A percentile compares a stretch with the other conserved stretches of the same genome.
These are phyloP conservation scores for Taxidea taxus DNA, from an alignment of 2,113 vertebrate species.

Conservation along the genomic window DNA sequence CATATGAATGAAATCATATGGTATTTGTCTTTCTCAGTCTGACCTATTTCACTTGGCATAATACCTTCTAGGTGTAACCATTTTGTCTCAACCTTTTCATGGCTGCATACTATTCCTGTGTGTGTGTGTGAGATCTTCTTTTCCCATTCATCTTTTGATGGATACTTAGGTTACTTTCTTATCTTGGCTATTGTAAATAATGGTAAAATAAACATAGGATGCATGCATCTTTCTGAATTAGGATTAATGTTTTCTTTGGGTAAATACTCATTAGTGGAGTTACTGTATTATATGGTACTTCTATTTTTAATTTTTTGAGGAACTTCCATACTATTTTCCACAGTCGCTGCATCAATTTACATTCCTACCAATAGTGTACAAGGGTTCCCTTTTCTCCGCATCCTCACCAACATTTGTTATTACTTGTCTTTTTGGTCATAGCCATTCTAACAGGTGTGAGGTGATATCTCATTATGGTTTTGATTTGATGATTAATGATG, in stretches of 20 bases:
- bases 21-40: background rate
- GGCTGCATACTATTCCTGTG: background rate
- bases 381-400: too few species aligned
- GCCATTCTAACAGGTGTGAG: background rate
- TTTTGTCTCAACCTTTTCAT: background rate
- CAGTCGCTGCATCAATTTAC: too few species aligned
- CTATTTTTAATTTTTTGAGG: background rate
- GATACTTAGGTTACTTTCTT: too few species aligned
- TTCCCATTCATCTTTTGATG: too few species aligned
- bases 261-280: background rate
- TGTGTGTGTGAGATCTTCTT: too few species aligned
- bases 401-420: too few species aligned
- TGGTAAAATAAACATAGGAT: background rate
- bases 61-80: background rate
- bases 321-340: too few species aligned
- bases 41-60: background rate
- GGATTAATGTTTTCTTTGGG: background rate
- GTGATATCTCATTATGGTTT: background rate
- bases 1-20: background rate
- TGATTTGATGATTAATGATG: background rate
- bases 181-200: background rate
- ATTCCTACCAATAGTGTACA: too few species aligned
- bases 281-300: background rate
- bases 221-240: background rate
- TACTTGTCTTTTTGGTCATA: too few species aligned